Evolutionary conservation across 1,140 invertebrate genomes (phyloP).

Genomic region (Drosophila oshimai): DNA sequence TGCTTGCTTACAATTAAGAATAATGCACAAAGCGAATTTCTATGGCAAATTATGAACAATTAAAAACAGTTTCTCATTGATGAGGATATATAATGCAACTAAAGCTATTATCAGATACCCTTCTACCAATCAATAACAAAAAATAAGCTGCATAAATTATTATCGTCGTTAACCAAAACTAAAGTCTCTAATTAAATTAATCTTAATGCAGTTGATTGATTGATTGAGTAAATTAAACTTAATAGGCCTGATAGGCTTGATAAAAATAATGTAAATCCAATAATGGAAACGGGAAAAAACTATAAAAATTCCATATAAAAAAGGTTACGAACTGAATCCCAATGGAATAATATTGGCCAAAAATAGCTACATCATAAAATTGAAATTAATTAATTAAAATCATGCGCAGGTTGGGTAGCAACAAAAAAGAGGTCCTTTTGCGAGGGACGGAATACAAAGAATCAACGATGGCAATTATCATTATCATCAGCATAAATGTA

Average conservation of each 20-base stretch:
- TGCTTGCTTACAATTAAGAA: constrained; percentile 8
- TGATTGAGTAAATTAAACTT: no score
- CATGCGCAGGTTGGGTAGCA: not conserved
- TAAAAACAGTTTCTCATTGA: not conserved
- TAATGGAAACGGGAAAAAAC: constrained; percentile 14
- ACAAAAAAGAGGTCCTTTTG: constrained; percentile 1
- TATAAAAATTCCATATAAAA: constrained; percentile 38
- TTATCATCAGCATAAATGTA: constrained; percentile 52
- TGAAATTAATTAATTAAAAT: constrained; percentile 42
- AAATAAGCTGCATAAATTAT: not conserved
- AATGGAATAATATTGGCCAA: constrained; percentile 30
- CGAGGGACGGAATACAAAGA: not conserved
- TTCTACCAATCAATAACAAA: not conserved
- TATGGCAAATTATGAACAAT: not conserved
- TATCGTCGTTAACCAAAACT: not conserved
- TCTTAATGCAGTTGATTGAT: constrained; percentile 5
- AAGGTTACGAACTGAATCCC: not conserved
- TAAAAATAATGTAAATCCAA: constrained; percentile 11
- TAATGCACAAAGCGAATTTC: not conserved
- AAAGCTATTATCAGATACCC: not conserved
- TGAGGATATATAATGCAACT: not conserved
- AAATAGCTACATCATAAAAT: constrained; percentile 37
- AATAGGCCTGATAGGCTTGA: no score
- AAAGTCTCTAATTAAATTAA: constrained; percentile 35
- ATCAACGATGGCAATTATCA: constrained; percentile 33